Evolutionary conservation across 2,797 vertebrate species (phyloP).

Genomic region (Sciaenops ocellatus): DNA sequence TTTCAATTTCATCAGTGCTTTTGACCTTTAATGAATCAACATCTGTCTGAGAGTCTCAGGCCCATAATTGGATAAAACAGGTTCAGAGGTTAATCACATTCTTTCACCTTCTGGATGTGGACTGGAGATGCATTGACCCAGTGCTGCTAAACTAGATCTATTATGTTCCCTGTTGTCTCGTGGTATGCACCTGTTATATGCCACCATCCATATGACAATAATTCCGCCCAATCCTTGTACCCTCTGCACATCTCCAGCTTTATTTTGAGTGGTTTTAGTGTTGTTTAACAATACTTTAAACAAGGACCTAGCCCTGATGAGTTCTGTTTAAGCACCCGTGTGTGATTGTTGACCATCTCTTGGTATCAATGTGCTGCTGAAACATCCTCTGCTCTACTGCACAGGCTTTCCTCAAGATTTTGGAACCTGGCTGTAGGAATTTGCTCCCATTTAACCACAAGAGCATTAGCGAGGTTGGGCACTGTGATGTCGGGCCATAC

Average conservation of each 20-base stretch:
- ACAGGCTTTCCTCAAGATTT: neutral
- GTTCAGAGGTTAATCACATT: slow-evolving; percentile 46
- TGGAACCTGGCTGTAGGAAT: neutral
- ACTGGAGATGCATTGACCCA: slow-evolving; percentile 52
- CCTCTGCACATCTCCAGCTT: neutral
- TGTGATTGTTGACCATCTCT: neutral
- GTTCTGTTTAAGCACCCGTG: neutral
- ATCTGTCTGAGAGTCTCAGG: neutral
- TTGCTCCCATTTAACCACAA: neutral
- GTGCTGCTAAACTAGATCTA: slow-evolving; percentile 54
- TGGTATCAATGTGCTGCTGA: neutral
- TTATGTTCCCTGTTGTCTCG: slow-evolving; percentile 36
- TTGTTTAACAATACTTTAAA: neutral
- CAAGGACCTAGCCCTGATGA: neutral
- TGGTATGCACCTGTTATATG: slow-evolving; percentile 42
- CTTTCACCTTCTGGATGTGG: slow-evolving; percentile 31
- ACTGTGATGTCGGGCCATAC: slow-evolving; percentile 11
- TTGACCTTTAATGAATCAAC: neutral
- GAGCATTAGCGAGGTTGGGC: neutral
- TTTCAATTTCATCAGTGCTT: neutral
- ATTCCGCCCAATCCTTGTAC: neutral
- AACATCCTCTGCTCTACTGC: neutral
- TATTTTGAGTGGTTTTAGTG: neutral
- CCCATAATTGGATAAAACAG: slow-evolving; percentile 17
- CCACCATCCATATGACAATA: slow-evolving; percentile 7